Base-by-base conservation (phyloP, 2,888 invertebrate genomes). In the Pristionchus exspectatus region DNA sequence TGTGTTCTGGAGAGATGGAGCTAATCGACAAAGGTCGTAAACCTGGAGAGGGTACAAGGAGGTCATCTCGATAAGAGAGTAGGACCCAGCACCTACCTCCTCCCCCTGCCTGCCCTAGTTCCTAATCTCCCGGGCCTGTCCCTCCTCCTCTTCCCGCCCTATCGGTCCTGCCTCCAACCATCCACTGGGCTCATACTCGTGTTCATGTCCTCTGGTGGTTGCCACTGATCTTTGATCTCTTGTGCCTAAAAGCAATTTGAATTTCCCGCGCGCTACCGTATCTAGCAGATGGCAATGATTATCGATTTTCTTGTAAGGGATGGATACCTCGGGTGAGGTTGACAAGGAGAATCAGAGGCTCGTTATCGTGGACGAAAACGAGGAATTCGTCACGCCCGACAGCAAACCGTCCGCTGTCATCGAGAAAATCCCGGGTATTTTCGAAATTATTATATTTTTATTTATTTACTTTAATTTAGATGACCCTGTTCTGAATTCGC, bases 31-130 rank as follows among this genome's bases (percentile, higher is more conserved):
- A n/a, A n/a, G 56, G 14, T 81, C 50, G 81, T 54, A 27, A 81
- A 81, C 16, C 44, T n/a, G 81, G 27, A 54, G 5, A 27, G 24
- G 9, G 77, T 14, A 33, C 14, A 24, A 18, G 30, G 56, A 38
- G 59, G 84, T 33, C 84, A 85, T 59, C 59, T 83, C 56, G 84
- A 85, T 85, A 59, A 85, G 81, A n/a, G 69, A 69, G 30, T 33
- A 2, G 14, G 44, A 50, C 44, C 33, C 83, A 4, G 84, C 10
- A n/a, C 54, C 54, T 27, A 16, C 16, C 44, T 10, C 10, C 54
- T 84, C 56, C 54, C 86, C 27, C 38, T n/a, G 21, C 14, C 86
- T 38, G 44, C 63, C 30, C 85, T 30, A 59, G 63, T 54, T 86
- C 44, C 54, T 30, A 44, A 38, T 66, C 59, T 86, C 33, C 85